A percentile compares a stretch with the other conserved stretches of the same genome.
Conservation (phyloP, 2,797 vertebrate species). For the Fundulus diaphanus region DNA sequence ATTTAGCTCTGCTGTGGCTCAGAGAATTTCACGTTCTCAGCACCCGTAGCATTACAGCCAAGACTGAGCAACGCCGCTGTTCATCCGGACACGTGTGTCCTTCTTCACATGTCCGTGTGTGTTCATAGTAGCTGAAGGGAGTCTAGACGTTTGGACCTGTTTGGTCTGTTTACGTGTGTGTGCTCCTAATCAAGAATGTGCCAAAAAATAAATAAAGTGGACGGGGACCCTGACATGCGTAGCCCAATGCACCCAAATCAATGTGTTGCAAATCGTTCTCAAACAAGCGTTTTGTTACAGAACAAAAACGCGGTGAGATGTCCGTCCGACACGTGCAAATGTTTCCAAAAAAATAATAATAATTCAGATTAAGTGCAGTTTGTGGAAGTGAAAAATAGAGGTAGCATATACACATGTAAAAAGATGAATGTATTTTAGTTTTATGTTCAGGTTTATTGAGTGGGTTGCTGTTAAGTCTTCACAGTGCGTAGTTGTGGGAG, state of each 20-base stretch:
- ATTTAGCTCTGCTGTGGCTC: conserved; percentile 41
- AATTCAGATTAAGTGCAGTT: conserved; percentile 48
- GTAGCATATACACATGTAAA: conserved; percentile 73
- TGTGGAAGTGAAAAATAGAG: conserved; percentile 56
- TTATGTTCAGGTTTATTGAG: conserved; percentile 40
- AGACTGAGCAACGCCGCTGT: conserved; percentile 43
- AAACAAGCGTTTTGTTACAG: conserved; percentile 48
- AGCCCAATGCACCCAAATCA: conserved; percentile 47
- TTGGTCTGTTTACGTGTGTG: conserved; percentile 34
- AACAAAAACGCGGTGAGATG: conserved; percentile 53
- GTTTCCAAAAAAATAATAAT: conserved; percentile 34
- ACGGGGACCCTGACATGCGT: conserved; percentile 34
- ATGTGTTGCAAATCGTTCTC: conserved; percentile 43
- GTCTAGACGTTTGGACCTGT: conserved; percentile 19
- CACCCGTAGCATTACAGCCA: conserved; percentile 60
- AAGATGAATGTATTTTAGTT: conserved; percentile 69
- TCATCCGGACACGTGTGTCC: conserved; percentile 48
- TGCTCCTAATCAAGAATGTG: conserved; percentile 46
- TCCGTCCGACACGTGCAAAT: conserved; percentile 28
- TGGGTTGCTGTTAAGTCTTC: conserved; percentile 40
- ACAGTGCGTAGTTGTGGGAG: conserved; percentile 37
- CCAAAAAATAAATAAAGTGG: conserved; percentile 57
- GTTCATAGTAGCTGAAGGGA: conserved; percentile 34
- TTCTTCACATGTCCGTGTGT: conserved; percentile 41
- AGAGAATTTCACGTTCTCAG: conserved; percentile 52